Percentiles rank a stretch among this genome's conserved stretches.
These are phyloP conservation scores for Drosophila nigritarsus DNA, from an alignment of 2,888 invertebrate species.

Conservation along the genomic window DNA sequence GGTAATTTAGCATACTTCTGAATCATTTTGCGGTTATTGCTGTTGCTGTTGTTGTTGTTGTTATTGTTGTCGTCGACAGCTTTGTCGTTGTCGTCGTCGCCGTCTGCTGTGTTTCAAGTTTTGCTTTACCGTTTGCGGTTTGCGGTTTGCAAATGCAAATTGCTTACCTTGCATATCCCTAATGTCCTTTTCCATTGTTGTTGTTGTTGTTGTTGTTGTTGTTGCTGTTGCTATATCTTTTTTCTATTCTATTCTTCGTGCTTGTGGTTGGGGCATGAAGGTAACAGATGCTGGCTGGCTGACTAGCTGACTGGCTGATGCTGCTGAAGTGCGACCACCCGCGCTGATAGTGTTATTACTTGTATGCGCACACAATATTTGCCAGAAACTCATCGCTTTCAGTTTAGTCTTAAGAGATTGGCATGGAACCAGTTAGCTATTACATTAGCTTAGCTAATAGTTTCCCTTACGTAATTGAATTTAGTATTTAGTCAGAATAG, in stretches of 20 bases:
- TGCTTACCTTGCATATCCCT: constrained; percentile 77
- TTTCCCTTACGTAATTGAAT: background rate
- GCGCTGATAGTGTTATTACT: constrained; percentile 74
- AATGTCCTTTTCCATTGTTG: constrained; percentile 37
- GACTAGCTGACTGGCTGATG: constrained; percentile 32
- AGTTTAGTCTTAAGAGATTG: constrained; percentile 15
- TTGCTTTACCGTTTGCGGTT: constrained; percentile 68
- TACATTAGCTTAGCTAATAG: background rate
- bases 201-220: background rate
- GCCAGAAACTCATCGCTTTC: constrained; percentile 9
- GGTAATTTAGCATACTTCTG: constrained; percentile 80
- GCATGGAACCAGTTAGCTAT: background rate
- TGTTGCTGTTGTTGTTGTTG: constrained; percentile 3
- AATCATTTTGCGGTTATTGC: constrained; percentile 64
- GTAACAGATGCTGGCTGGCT: constrained; percentile 51
- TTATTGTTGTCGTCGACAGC: constrained; percentile 48
- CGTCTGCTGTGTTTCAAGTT: constrained; percentile 65
- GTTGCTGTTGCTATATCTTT: background rate
- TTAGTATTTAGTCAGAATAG: background rate
- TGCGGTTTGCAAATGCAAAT: constrained; percentile 80
- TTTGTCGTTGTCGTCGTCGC: constrained; percentile 48
- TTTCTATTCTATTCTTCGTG: constrained; percentile 9
- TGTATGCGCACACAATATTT: constrained; percentile 32
- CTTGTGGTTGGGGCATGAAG: constrained; percentile 28
- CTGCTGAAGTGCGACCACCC: constrained; percentile 69